A percentile compares a stretch with the other conserved stretches of the same genome.
These are phyloP conservation scores for Physocephala rufipes DNA, from an alignment of 2,888 invertebrate genomes.

Conservation along the genomic window DNA sequence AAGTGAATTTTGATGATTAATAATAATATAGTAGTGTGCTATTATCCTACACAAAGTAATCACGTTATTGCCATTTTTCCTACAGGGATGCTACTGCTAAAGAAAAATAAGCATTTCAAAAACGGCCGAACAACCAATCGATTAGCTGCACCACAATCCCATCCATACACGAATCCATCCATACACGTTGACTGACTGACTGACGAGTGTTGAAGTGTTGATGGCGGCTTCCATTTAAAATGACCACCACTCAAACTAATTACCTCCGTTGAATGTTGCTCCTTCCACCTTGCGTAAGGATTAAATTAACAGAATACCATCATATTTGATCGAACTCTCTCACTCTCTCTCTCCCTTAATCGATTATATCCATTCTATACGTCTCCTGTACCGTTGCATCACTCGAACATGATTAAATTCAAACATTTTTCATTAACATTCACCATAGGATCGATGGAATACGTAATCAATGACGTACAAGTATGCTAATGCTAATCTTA, in stretches of 20 bases:
- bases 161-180: background rate
- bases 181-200: background rate
- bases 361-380: background rate
- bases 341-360: background rate
- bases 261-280: background rate
- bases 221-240: background rate
- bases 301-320: constrained; percentile 32
- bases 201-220: too few species aligned
- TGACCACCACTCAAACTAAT: background rate
- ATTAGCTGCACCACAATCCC: background rate
- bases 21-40: too few species aligned
- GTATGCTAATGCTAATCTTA: too few species aligned
- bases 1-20: too few species aligned
- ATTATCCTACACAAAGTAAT: background rate
- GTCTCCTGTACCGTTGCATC: background rate
- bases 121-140: background rate
- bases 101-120: constrained; percentile 11
- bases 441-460: background rate
- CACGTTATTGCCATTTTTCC: too few species aligned
- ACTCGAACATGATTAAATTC: constrained; percentile 25
- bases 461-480: too few species aligned
- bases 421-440: constrained; percentile 8
- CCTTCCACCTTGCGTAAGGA: constrained; percentile 11
- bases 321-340: constrained; percentile 3
- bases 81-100: background rate